phyloP scores from a whole-genome alignment of 1,140 invertebrate species.

The Drosophila simulans region DNA sequence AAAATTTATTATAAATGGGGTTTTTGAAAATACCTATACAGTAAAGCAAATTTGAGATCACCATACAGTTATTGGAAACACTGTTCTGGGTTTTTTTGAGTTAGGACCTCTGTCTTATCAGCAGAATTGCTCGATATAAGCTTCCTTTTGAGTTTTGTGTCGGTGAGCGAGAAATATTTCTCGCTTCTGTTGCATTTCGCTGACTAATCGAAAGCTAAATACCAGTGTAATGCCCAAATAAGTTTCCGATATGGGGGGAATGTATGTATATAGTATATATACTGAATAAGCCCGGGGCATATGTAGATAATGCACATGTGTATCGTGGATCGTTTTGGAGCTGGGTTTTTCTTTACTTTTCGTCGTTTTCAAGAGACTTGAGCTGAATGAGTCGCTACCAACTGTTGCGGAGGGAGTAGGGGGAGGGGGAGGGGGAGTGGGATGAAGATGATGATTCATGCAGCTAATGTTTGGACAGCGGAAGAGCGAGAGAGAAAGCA shows the following conservation, averaged over 20 bases:
- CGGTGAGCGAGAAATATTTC: slow-evolving; percentile 3
- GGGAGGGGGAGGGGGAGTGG: neutral
- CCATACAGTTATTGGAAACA: no score
- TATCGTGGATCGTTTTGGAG: slow-evolving; percentile 22
- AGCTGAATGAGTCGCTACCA: slow-evolving; percentile 30
- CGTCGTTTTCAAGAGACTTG: slow-evolving; percentile 10
- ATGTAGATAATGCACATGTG: slow-evolving; percentile 20
- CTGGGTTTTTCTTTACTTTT: slow-evolving; percentile 26
- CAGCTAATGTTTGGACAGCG: slow-evolving; percentile 21
- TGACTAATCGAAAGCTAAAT: slow-evolving; percentile 36
- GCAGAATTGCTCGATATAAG: neutral
- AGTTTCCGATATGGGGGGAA: slow-evolving; percentile 15
- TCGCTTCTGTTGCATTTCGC: slow-evolving; percentile 17
- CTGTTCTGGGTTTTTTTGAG: no score
- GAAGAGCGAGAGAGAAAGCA: neutral
- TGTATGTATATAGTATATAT: neutral
- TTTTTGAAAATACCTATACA: no score
- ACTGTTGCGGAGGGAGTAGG: slow-evolving; percentile 11
- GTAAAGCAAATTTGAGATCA: no score
- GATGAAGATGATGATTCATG: slow-evolving; percentile 22
- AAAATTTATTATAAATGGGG: no score
- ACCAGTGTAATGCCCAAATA: slow-evolving; percentile 26
- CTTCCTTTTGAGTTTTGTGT: neutral
- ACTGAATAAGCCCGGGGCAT: neutral
- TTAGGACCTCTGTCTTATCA: no score